Evolutionary conservation across 2,888 invertebrate species (phyloP), one percentile per base, ranked within the genome.

Genomic region (Epirrita christyi): DNA sequence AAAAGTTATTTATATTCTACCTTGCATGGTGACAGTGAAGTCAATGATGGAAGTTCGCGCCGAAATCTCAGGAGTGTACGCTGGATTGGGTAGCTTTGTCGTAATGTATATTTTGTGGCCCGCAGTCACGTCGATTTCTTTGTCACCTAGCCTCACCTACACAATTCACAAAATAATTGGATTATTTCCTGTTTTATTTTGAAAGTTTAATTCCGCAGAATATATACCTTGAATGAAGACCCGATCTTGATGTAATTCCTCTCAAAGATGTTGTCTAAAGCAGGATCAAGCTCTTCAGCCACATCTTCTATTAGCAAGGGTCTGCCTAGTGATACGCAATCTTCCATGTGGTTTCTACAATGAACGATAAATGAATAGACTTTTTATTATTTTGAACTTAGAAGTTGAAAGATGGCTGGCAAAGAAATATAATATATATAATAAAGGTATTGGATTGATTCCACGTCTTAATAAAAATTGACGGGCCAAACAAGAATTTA

Each of bases 1-100:
- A n/a, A n/a, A n/a, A 21, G 21, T 21, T 2, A 21, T 21, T 21
- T 14, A 38, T 15, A 44, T 49, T 10, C 34, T 81, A 91, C 96
- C 97, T 92, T 96, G 97, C 94, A 96, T 95, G 0, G 97, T 98
- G 0, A 98, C 97, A 37, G 97, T 97, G 74, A 98, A 98, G 82
- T 98, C 97, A 65, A 98, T 97, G 42, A 97, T 95, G 7, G 97
- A 96, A 8, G 96, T 95, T 56, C 96, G 92, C 15, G 97, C 97
- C 61, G 95, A 96, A 63, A 97, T 93, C 89, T 98, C 97, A 1
- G 97, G 97, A 0, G 97, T 96, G 75, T 97, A 98, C 0, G 94
- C 94, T 2, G 97, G 97, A 87, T 97, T 98, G 0, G 97, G 96
- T 36, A 97, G 83, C 81, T 97, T 97, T 0, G 97, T 97, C 0